Conservation (phyloP, 2,113 vertebrate genomes). For the Odocoileus hemionus region DNA sequence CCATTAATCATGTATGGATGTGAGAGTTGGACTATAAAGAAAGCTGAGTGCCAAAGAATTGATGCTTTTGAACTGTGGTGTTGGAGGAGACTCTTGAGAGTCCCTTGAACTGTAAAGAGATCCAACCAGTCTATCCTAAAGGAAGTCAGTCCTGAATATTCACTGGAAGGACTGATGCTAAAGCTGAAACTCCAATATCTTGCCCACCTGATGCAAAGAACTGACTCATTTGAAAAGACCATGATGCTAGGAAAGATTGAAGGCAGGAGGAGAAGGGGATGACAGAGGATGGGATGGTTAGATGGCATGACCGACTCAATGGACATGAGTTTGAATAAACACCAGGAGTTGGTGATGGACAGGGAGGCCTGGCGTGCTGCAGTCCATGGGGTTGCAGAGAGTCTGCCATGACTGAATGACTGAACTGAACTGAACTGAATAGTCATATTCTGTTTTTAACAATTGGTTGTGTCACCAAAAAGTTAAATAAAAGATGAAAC, state of each 20-base stretch:
- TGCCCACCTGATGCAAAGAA: not conserved
- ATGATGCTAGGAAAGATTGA: not conserved
- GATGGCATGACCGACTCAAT: not conserved
- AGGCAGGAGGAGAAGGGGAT: not conserved
- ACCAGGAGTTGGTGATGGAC: accelerated
- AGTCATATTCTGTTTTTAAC: constrained; percentile 56
- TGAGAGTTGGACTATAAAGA: not conserved
- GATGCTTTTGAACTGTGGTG: not conserved
- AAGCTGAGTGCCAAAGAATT: not conserved
- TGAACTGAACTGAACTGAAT: not conserved
- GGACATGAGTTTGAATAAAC: not conserved
- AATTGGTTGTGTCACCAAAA: constrained; percentile 53
- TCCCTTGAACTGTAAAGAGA: not conserved
- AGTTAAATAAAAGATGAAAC: not conserved
- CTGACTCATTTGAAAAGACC: not conserved
- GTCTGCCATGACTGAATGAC: not conserved
- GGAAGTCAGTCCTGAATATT: not conserved
- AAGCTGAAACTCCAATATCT: not conserved
- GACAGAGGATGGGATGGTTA: not conserved
- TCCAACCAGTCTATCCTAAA: not conserved
- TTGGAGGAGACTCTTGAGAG: not conserved
- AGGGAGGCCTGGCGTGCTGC: not conserved
- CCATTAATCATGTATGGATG: not conserved
- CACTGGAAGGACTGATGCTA: not conserved
- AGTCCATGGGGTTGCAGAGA: not conserved